phyloP scores from a whole-genome alignment of 1,140 invertebrate species.

The Spodoptera litura region DNA sequence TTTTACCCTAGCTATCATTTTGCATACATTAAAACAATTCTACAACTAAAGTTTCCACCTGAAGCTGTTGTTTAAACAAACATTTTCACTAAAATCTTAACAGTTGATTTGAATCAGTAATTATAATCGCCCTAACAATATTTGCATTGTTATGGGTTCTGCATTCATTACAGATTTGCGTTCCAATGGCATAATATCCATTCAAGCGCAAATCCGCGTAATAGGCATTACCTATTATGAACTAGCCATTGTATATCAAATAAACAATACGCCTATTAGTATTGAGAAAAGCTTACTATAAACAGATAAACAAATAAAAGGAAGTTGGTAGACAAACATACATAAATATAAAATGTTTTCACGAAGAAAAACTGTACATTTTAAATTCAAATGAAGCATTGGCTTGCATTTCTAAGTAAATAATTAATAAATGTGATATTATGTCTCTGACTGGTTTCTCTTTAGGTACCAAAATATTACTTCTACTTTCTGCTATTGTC shows the following conservation, averaged over 20 bases:
- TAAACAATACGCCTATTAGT: constrained; percentile 30
- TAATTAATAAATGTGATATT: too few relatives aligned
- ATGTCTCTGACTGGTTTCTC: too few relatives aligned
- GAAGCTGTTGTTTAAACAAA: background rate
- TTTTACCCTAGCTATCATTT: too few relatives aligned
- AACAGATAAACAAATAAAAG: background rate
- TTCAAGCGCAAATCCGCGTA: constrained; percentile 36
- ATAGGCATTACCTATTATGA: constrained; percentile 29
- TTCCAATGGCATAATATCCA: constrained; percentile 24
- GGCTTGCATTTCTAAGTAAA: too few relatives aligned
- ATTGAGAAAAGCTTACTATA: background rate
- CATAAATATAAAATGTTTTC: too few relatives aligned
- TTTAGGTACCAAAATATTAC: too few relatives aligned
- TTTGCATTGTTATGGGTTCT: constrained; percentile 14
- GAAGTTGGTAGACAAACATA: background rate
- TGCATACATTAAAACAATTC: too few relatives aligned
- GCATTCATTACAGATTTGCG: constrained; percentile 27
- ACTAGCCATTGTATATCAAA: constrained; percentile 12
- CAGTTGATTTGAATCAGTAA: background rate
- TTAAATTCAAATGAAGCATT: too few relatives aligned
- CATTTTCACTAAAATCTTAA: background rate
- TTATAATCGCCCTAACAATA: constrained; percentile 5
- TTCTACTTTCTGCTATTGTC: too few relatives aligned
- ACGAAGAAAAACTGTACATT: too few relatives aligned
- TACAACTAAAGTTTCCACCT: too few relatives aligned